phyloP scores from a whole-genome alignment of 1,140 invertebrate genomes.

The Camponotus pennsylvanicus region DNA sequence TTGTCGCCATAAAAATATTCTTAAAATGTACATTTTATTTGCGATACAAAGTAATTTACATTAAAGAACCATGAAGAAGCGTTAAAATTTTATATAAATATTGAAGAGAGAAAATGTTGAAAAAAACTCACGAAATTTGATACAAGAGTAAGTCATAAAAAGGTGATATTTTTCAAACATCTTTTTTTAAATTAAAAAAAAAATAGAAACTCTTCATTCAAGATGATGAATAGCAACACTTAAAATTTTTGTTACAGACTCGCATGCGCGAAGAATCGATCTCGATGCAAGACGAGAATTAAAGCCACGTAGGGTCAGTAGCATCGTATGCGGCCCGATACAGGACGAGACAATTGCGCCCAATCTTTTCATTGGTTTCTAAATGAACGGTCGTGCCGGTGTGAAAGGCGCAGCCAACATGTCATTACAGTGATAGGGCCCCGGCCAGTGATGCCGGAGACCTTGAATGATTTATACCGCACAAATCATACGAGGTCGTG shows the following conservation, averaged over 20 bases:
- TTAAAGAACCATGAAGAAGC: background rate
- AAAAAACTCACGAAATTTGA: no score
- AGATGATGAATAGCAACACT: background rate
- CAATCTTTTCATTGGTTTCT: constrained; percentile 80
- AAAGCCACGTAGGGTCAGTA: constrained; percentile 67
- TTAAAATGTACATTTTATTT: background rate
- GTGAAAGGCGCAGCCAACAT: constrained; percentile 65
- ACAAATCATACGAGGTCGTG: background rate
- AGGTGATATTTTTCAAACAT: background rate
- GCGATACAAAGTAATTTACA: background rate
- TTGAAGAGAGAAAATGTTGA: no score
- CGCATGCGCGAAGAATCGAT: constrained; percentile 35
- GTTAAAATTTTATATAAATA: no score
- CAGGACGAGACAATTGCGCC: constrained; percentile 82
- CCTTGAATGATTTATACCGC: constrained; percentile 62
- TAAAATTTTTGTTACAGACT: constrained; percentile 2
- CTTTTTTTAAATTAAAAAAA: background rate
- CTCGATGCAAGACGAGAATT: constrained; percentile 50
- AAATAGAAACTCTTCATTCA: background rate
- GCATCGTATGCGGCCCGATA: constrained; percentile 71
- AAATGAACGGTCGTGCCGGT: constrained; percentile 71
- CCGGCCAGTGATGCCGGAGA: constrained; percentile 34
- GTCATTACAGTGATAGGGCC: constrained; percentile 49
- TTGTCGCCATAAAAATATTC: background rate
- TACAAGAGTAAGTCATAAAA: background rate